Evolutionary conservation across 1,140 invertebrate genomes (phyloP), one percentile per base, ranked within the genome.

Genomic region (Antheraea pernyi): DNA sequence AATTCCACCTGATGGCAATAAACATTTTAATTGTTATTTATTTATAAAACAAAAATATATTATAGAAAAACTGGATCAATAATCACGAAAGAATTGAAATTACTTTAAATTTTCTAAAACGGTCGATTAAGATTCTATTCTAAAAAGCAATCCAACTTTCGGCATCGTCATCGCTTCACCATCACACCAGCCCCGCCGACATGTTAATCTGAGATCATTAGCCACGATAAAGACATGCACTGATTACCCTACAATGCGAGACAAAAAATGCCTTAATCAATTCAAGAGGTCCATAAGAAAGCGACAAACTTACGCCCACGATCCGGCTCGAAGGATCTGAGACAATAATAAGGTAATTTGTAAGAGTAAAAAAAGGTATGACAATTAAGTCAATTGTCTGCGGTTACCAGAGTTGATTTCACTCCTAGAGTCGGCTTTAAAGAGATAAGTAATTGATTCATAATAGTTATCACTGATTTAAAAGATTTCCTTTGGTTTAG

Each of bases 131-230:
- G 13, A 69, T 76, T 76, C 70, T 76, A 82, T 82, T 85, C 72
- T 67, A 77, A 75, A 79, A 74, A 63, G 75, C 76, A 81, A 79
- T 80, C 65, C 64, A 74, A 72, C 79, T 77, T 80, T 78, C 72
- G 70, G 74, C 77, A 60, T 67, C 80, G 82, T 89, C 83, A 85
- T 83, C 79, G 70, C 75, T 46, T 65, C 67, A 67, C 76, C 75
- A 80, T 75, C 77, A 78, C 77, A 74, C 68, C 59, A 65, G 66
- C 75, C 77, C 77, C 80, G 75, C 69, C 73, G 81, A 91, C 87
- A 90, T 88, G 87, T 90, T 91, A 91, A 90, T 90, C 82, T 74
- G 73, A 82, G 89, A 90, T 90, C 88, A 91, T 90, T 90, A 89
- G 74, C 72, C 76, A 74, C 74, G 86, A 91, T 88, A 91, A 86